phyloP scores from a whole-genome alignment of 2,888 invertebrate species.

The Conops quadrifasciatus region DNA sequence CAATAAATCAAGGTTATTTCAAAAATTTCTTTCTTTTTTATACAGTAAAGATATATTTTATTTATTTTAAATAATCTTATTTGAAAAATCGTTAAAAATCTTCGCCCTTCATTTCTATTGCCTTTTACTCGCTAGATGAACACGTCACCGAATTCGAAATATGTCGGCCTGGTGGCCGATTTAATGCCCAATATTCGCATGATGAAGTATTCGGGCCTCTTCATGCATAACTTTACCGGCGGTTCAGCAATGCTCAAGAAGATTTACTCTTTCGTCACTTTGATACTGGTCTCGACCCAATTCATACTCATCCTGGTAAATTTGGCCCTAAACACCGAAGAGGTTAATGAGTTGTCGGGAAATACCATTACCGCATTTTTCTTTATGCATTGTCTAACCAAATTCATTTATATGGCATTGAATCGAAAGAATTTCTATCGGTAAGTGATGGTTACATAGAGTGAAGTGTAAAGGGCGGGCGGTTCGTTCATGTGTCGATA shows the following conservation, averaged over 20 bases:
- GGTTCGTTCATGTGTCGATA: neutral
- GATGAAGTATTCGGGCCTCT: constrained; percentile 81
- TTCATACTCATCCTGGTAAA: constrained; percentile 73
- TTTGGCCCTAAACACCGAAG: constrained; percentile 75
- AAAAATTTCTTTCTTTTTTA: too few relatives aligned
- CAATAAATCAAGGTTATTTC: too few relatives aligned
- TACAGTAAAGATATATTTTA: too few relatives aligned
- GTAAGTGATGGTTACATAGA: constrained; percentile 60
- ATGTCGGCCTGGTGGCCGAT: constrained; percentile 80
- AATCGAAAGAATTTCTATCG: constrained; percentile 79
- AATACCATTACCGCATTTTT: constrained; percentile 85
- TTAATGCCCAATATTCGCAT: constrained; percentile 83
- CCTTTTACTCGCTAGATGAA: constrained; percentile 38
- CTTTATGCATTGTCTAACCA: constrained; percentile 80
- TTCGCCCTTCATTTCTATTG: too few relatives aligned
- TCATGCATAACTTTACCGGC: constrained; percentile 79
- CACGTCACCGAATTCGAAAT: constrained; percentile 53
- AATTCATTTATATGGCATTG: constrained; percentile 76
- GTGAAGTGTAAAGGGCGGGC: neutral
- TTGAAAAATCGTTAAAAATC: too few relatives aligned
- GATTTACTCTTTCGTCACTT: constrained; percentile 70
- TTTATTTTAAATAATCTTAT: too few relatives aligned
- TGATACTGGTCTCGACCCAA: constrained; percentile 72
- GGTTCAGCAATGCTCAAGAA: constrained; percentile 72
- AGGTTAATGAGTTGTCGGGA: constrained; percentile 77